These are phyloP conservation scores for Pseudococcus longispinus DNA, from an alignment of 2,888 invertebrate genomes.

Conservation along the genomic window DNA sequence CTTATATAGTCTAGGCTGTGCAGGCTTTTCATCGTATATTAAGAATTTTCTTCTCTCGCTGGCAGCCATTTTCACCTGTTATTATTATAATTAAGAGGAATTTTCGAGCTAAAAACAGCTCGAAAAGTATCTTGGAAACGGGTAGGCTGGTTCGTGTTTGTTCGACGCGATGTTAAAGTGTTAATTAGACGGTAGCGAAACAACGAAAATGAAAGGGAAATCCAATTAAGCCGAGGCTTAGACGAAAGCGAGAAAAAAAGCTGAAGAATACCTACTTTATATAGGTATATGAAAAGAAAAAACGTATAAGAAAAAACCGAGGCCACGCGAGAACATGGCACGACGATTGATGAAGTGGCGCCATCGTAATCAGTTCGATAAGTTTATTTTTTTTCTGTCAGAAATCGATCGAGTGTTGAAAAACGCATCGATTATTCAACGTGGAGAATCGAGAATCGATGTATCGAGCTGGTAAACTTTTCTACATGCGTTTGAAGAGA, in stretches of 20 bases:
- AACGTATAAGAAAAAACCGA: not conserved
- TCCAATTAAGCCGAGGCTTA: constrained; percentile 8
- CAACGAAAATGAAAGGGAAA: constrained; percentile 9
- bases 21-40: not conserved
- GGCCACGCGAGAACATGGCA: not conserved
- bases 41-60: not conserved
- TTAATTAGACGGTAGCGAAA: constrained; percentile 30
- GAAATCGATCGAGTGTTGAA: not conserved
- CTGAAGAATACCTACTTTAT: not conserved
- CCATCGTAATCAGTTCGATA: not conserved
- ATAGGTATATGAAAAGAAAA: too few relatives aligned
- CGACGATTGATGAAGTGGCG: not conserved
- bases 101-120: not conserved
- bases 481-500: not conserved
- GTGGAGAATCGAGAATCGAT: not conserved
- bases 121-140: constrained; percentile 12
- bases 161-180: not conserved
- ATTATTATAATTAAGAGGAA: constrained; percentile 44
- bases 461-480: not conserved
- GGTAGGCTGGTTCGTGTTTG: not conserved
- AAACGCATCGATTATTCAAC: not conserved
- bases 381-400: not conserved
- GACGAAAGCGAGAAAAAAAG: not conserved
- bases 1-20: too few relatives aligned
- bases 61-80: not conserved